Evolutionary conservation across 2,797 vertebrate species (phyloP).

Genomic region (Gobio occitaniae): DNA sequence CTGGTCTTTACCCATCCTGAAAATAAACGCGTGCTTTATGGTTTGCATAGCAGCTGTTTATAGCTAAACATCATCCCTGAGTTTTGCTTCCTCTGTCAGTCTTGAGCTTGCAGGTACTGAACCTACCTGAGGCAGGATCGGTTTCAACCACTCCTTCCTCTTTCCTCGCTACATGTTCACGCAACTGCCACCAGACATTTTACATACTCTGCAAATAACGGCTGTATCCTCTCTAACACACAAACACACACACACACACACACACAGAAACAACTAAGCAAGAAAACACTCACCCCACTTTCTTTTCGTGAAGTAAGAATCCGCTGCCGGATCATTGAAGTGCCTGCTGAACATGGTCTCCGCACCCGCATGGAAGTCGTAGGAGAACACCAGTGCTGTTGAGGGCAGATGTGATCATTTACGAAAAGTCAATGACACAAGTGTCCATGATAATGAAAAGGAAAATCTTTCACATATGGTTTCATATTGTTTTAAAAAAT

Average conservation of each 20-base stretch:
- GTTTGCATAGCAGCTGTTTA: slow-evolving; percentile 23
- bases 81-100: slow-evolving; percentile 71
- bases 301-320: slow-evolving; percentile 97
- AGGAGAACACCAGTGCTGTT: slow-evolving; percentile 96
- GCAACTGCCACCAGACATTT: slow-evolving; percentile 36
- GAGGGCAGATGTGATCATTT: slow-evolving; percentile 27
- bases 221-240: slow-evolving; percentile 5
- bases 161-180: slow-evolving; percentile 41
- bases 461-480: not conserved
- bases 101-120: slow-evolving; percentile 60
- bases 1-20: not conserved
- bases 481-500: not conserved
- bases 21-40: not conserved
- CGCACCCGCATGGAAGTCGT: slow-evolving; percentile 98
- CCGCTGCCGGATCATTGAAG: slow-evolving; percentile 96
- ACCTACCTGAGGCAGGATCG: slow-evolving; percentile 73
- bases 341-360: slow-evolving; percentile 99
- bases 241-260: slow-evolving; percentile 13
- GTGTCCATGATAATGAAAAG: not conserved
- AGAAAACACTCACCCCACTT: slow-evolving; percentile 92
- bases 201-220: slow-evolving; percentile 25
- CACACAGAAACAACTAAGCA: not conserved
- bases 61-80: slow-evolving; percentile 20
- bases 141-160: slow-evolving; percentile 82
- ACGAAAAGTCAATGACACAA: not conserved